phyloP scores from a whole-genome alignment of 1,140 invertebrate species.

The Notospermus geniculatus region DNA sequence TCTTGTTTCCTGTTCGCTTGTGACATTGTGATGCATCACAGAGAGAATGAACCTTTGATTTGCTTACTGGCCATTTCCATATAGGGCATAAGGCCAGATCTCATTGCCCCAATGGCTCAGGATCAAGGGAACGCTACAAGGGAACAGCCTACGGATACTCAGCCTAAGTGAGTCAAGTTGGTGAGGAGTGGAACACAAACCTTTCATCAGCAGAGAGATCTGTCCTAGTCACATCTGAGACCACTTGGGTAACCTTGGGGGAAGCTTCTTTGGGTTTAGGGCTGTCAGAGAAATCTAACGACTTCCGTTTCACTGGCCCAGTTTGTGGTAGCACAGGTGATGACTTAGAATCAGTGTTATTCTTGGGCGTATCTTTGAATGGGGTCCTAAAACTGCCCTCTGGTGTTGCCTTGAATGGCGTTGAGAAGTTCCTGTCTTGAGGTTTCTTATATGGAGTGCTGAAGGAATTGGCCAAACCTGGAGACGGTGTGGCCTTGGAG shows the following conservation, averaged over 20 bases:
- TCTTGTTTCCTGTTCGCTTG: no score
- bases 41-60: no score
- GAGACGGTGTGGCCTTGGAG: not conserved
- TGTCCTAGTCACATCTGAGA: not conserved
- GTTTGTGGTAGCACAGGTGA: not conserved
- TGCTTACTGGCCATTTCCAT: no score
- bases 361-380: not conserved
- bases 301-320: not conserved
- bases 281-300: constrained; percentile 1
- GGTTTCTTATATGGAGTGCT: constrained; percentile 5
- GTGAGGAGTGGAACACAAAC: no score
- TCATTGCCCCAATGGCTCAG: no score
- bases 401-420: not conserved
- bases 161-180: no score
- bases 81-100: no score
- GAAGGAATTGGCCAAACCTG: not conserved
- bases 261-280: not conserved
- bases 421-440: not conserved
- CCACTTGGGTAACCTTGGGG: not conserved
- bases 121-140: no score
- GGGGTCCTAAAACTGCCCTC: constrained; percentile 1
- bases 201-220: not conserved
- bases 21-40: no score
- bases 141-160: no score
- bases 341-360: not conserved